A percentile compares a stretch with the other conserved stretches of the same genome.
Conservation (phyloP, 2,888 invertebrate genomes). For the Drosophila infuscata region DNA sequence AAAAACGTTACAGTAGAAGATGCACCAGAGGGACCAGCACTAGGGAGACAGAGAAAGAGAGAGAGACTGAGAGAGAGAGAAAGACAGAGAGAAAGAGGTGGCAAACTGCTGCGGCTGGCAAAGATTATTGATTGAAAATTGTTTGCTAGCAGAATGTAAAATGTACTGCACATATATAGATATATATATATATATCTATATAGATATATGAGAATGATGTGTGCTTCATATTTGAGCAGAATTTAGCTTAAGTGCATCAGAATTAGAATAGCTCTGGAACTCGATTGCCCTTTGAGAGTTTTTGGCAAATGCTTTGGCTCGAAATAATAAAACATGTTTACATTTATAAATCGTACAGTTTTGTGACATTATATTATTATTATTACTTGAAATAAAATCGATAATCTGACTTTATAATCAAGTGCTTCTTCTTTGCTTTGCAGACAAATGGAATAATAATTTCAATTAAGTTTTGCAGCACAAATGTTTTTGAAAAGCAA, state of each 20-base stretch:
- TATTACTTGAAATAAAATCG: neutral
- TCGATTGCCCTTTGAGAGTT: neutral
- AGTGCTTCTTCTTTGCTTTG: neutral
- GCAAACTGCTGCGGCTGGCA: constrained; percentile 4
- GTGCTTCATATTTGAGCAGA: neutral
- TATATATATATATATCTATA: neutral
- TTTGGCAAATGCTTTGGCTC: neutral
- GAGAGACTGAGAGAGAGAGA: neutral
- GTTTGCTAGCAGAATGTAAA: neutral
- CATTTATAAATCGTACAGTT: neutral
- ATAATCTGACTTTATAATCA: neutral
- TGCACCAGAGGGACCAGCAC: neutral
- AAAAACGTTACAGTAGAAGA: neutral
- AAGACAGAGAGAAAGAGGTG: neutral
- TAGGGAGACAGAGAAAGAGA: neutral
- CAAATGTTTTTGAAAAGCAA: neutral
- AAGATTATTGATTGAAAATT: constrained; percentile 53
- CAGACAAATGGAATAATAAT: neutral
- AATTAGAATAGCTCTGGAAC: constrained; percentile 1
- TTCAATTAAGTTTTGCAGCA: neutral
- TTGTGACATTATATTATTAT: neutral
- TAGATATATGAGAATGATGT: neutral
- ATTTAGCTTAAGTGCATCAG: neutral
- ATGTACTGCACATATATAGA: neutral
- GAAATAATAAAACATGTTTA: neutral